A percentile compares a stretch with the other conserved stretches of the same genome.
These are phyloP conservation scores for Girardinus metallicus DNA, from an alignment of 2,797 vertebrate species.

Conservation along the genomic window DNA sequence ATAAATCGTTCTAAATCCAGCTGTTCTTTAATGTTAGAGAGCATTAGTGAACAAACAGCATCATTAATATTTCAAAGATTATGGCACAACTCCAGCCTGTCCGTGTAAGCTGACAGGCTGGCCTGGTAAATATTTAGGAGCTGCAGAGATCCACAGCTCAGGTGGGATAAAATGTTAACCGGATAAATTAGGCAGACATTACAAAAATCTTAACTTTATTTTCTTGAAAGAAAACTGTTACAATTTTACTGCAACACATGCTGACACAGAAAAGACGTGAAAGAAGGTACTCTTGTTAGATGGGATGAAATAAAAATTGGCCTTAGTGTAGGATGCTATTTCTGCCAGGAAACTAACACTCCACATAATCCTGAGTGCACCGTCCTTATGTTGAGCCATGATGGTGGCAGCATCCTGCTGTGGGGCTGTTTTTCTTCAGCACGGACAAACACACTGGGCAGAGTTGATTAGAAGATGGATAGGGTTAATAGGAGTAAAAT, in stretches of 20 bases:
- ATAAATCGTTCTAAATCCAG: not conserved
- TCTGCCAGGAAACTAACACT: not conserved
- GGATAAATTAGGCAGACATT: not conserved
- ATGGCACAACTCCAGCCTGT: not conserved
- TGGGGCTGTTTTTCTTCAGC: not conserved
- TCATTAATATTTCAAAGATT: not conserved
- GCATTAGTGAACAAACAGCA: not conserved
- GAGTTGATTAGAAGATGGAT: not conserved
- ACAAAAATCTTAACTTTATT: not conserved
- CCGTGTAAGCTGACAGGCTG: not conserved
- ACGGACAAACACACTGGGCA: not conserved
- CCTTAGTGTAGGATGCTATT: not conserved
- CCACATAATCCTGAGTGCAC: not conserved
- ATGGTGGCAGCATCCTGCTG: not conserved
- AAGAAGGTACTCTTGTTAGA: not conserved
- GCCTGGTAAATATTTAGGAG: not conserved
- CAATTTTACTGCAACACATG: not conserved
- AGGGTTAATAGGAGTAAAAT: not conserved
- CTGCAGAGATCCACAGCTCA: not conserved
- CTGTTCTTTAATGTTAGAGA: not conserved
- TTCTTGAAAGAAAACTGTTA: not conserved
- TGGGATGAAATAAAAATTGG: not conserved
- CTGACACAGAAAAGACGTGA: not conserved
- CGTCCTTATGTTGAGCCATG: not conserved
- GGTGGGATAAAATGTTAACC: not conserved